Conservation (phyloP, 2,113 vertebrate genomes). For the Sinocyclocheilus maitianheensis region DNA sequence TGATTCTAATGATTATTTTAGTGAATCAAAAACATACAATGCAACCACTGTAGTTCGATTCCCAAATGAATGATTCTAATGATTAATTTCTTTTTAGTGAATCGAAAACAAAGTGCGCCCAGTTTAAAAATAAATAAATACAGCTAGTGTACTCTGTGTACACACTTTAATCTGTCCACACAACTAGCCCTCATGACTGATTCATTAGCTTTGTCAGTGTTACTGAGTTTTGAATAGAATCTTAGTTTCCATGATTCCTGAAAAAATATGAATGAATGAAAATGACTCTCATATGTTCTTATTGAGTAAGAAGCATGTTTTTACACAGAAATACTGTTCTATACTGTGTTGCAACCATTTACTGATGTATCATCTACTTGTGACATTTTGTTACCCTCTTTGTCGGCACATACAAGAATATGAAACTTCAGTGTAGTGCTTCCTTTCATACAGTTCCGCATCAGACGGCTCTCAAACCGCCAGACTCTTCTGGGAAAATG, state of each 20-base stretch:
- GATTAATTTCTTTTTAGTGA: neutral
- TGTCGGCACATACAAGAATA: neutral
- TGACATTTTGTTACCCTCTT: neutral
- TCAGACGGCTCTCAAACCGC: neutral
- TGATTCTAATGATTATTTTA: neutral
- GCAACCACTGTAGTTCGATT: neutral
- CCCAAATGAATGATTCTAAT: neutral
- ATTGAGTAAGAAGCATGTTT: neutral
- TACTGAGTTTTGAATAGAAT: neutral
- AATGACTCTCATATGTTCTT: neutral
- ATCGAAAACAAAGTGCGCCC: neutral
- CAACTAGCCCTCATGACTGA: neutral
- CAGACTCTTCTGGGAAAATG: slow-evolving; percentile 3
- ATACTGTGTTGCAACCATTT: neutral
- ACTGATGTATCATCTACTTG: neutral
- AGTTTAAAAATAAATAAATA: neutral
- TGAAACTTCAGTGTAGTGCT: neutral
- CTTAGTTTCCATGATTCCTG: neutral
- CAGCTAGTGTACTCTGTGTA: neutral
- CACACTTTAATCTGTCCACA: neutral
- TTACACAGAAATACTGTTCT: too few relatives aligned
- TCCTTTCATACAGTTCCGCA: neutral
- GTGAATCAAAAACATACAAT: neutral
- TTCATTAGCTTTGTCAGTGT: neutral
- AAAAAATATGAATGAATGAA: neutral